These are phyloP conservation scores for Drosophila tropicalis DNA, from an alignment of 1,140 invertebrate genomes.

Conservation along the genomic window DNA sequence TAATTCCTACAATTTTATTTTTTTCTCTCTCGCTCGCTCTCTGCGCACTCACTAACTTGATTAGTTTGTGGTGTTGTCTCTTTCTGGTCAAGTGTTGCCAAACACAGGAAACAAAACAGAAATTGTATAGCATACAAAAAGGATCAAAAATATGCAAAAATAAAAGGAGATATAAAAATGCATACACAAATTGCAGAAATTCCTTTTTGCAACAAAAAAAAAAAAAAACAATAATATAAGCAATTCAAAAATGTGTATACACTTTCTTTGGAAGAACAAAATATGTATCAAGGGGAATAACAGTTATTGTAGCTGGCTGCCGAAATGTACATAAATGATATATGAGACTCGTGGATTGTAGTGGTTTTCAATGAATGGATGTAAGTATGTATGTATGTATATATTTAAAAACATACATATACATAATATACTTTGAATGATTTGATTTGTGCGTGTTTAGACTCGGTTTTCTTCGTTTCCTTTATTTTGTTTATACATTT, in stretches of 20 bases:
- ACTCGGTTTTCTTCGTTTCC: constrained; percentile 18
- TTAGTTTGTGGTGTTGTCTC: constrained; percentile 37
- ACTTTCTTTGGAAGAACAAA: constrained; percentile 3
- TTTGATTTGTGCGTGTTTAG: constrained; percentile 26
- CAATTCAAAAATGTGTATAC: neutral
- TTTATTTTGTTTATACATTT: constrained; percentile 42
- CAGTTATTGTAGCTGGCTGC: constrained; percentile 1
- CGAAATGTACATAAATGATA: neutral
- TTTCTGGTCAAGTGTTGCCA: constrained; percentile 63
- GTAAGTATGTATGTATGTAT: constrained; percentile 1
- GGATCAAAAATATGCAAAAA: constrained; percentile 32
- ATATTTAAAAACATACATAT: constrained; percentile 8
- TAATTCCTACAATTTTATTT: constrained; percentile 52
- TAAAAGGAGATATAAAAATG: neutral
- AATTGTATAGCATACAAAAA: constrained; percentile 25
- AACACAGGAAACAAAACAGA: constrained; percentile 39
- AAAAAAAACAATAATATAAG: constrained; percentile 16
- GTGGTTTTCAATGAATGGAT: neutral
- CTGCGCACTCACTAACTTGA: constrained; percentile 36
- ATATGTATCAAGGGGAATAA: neutral
- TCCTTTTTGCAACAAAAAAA: neutral
- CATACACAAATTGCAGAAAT: neutral
- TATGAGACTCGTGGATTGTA: neutral
- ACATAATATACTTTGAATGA: neutral
- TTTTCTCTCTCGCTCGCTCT: constrained; percentile 12